phyloP scores from a whole-genome alignment of 2,113 vertebrate species.

The pig (Sus scrofa) region DNA sequence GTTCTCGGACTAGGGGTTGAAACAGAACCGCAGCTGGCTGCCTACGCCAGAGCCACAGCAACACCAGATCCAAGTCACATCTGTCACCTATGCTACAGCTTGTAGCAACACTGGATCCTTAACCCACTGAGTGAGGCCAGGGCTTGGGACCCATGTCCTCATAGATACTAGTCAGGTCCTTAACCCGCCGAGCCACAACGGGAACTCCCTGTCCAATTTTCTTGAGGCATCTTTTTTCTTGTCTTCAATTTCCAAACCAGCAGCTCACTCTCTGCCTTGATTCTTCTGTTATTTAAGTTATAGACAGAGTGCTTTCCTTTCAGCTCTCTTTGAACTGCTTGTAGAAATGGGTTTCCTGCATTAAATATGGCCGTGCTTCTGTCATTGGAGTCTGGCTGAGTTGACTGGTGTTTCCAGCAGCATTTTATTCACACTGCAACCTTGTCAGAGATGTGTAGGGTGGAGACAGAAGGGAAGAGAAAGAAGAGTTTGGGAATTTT shows the following conservation, averaged over 20 bases:
- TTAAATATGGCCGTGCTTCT: not conserved
- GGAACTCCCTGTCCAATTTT: not conserved
- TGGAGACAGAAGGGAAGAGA: not conserved
- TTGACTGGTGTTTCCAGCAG: not conserved
- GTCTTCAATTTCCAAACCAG: not conserved
- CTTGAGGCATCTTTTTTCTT: not conserved
- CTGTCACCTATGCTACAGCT: too few relatives aligned
- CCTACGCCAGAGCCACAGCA: too few relatives aligned
- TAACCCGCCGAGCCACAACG: too few relatives aligned
- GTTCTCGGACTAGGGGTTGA: too few relatives aligned
- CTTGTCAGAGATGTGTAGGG: not conserved
- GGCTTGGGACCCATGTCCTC: too few relatives aligned
- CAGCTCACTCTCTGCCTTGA: not conserved
- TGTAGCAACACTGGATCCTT: too few relatives aligned
- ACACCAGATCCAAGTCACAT: too few relatives aligned
- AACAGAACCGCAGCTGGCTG: too few relatives aligned
- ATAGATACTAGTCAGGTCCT: too few relatives aligned
- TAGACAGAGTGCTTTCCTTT: not conserved
- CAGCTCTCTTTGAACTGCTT: not conserved
- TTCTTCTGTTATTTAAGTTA: not conserved
- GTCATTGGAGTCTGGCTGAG: not conserved
- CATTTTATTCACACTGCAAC: fast-evolving
- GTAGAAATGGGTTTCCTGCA: not conserved
- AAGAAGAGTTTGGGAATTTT: not conserved
- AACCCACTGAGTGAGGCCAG: too few relatives aligned